Conservation (phyloP, 2,797 vertebrate genomes). For the Semotilus atromaculatus region DNA sequence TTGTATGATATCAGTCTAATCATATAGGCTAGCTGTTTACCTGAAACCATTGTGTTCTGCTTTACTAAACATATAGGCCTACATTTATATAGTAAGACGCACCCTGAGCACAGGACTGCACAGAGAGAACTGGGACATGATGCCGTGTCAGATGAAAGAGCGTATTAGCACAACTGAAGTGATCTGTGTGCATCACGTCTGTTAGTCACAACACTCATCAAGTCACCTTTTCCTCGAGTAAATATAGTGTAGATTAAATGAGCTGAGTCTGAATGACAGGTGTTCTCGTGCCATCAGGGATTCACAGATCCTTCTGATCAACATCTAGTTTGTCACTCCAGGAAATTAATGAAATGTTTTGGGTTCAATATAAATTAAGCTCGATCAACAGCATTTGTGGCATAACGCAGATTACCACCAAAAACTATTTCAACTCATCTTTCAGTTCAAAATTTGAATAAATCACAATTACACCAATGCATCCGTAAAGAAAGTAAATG, state of each 20-base stretch:
- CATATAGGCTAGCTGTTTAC: no score
- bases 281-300: background rate
- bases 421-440: background rate
- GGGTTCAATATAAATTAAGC: background rate
- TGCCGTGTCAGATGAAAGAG: slow-evolving; percentile 12
- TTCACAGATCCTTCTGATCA: background rate
- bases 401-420: background rate
- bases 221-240: background rate
- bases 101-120: slow-evolving; percentile 1
- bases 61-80: background rate
- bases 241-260: background rate
- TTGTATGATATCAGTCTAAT: background rate
- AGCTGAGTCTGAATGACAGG: background rate
- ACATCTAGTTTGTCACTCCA: background rate
- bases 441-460: background rate
- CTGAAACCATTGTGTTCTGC: background rate
- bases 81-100: background rate
- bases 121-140: background rate
- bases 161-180: background rate
- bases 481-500: background rate
- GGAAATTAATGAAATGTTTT: background rate
- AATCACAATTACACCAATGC: background rate
- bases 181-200: background rate
- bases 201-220: background rate
- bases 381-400: background rate